Base-by-base conservation (phyloP, 2,888 invertebrate genomes). In the Coenonympha arcania region DNA sequence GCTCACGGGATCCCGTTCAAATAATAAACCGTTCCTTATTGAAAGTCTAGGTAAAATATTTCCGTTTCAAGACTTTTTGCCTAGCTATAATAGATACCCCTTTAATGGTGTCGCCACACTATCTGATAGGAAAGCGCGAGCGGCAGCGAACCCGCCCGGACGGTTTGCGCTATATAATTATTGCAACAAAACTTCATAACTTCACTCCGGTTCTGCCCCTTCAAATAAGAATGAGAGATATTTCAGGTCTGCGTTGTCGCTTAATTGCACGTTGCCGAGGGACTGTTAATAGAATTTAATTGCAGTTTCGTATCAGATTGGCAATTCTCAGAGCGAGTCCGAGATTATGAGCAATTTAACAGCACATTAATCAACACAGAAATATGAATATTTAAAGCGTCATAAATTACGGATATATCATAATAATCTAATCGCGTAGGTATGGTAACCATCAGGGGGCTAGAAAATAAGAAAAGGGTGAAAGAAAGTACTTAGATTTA, bases 271-370 rank as follows among this genome's bases (percentile, higher is more conserved):
- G 65, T 73, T 73, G 67, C 73, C 63, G 71, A 70, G 72, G 70
- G 76, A 75, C 71, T 71, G 69, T 64, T 84, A 82, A 83, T 84
- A 79, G 78, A 83, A 76, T 83, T 81, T 80, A 81, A 84, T 85
- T 80, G 72, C 73, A 71, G 62, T 60, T 65, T 57, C 60, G 62
- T 65, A 62, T 64, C 56, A 57, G 52, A 58, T 58, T 52, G 50
- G 52, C 50, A 56, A 54, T 46, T 52, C 52, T 52, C 53, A 16
- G 49, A 53, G 48, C 52, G 39, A 33, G 37, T 48, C 39, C 41
- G 37, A 47, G 50, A 52, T 56, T 50, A 56, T 50, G 46, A 49
- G 48, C 49, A 56, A 52, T 58, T 50, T 52, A 56, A 52, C 56
- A 56, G 52, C 55, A 55, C 41, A 55, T 55, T 53, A 55, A 53